Evolutionary conservation across 2,888 invertebrate species (phyloP).

Genomic region (Seira ritae): DNA sequence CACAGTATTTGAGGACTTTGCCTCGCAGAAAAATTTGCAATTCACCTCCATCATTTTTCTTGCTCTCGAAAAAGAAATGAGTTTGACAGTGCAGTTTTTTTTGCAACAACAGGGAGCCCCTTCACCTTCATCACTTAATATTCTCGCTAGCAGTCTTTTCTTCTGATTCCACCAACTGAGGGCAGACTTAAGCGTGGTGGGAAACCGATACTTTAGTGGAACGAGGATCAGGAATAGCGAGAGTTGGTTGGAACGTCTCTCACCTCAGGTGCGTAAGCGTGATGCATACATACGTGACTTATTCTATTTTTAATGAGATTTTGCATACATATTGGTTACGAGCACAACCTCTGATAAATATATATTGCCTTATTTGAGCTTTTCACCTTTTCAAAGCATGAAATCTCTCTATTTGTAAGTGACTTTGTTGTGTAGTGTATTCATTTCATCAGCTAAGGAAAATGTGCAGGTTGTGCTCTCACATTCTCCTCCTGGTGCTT

Average conservation of each 20-base stretch:
- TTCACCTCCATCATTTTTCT: no score
- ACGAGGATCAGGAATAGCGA: no score
- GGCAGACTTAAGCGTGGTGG: no score
- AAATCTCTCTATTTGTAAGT: neutral
- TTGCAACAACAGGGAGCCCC: no score
- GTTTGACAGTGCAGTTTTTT: no score
- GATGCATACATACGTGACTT: neutral
- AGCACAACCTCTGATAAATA: constrained; percentile 11
- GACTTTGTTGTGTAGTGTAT: neutral
- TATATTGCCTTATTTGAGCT: neutral
- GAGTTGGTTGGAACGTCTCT: neutral
- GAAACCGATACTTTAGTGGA: no score
- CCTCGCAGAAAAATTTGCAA: no score
- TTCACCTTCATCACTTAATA: no score
- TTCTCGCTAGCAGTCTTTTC: no score
- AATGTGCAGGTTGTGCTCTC: neutral
- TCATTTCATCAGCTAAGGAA: neutral
- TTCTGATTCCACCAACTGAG: no score
- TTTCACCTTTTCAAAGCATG: neutral
- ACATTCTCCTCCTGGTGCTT: neutral
- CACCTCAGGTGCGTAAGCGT: constrained; percentile 2
- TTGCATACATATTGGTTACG: constrained; percentile 14
- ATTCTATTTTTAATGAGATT: constrained; percentile 33
- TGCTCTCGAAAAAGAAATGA: no score
- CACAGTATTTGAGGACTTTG: no score